These are phyloP conservation scores for Prorops nasuta DNA, from an alignment of 1,140 invertebrate species.

Conservation along the genomic window DNA sequence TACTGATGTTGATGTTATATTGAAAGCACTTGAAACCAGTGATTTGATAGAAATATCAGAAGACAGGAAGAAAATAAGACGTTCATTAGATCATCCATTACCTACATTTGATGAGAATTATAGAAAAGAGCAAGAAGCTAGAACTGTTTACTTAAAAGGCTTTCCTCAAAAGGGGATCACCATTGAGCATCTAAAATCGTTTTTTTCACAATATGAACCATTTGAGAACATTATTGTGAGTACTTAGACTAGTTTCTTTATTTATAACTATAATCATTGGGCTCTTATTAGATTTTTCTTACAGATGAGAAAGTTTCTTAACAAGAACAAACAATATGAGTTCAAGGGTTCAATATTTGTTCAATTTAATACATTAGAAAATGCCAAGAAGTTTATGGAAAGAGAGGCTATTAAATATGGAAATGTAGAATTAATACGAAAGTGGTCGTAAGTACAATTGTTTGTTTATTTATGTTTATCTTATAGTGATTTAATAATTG, in stretches of 20 bases:
- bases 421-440: constrained; percentile 68
- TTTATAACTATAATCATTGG: background rate
- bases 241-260: constrained; percentile 14
- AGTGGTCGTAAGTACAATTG: constrained; percentile 65
- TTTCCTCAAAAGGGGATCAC: constrained; percentile 69
- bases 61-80: constrained; percentile 77
- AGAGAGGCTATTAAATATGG: constrained; percentile 69
- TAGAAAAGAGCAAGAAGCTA: constrained; percentile 71
- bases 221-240: constrained; percentile 74
- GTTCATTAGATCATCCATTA: constrained; percentile 72
- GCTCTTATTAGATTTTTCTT: constrained; percentile 9
- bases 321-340: constrained; percentile 64
- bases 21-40: constrained; percentile 73
- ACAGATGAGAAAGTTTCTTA: constrained; percentile 69
- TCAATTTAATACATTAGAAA: constrained; percentile 75
- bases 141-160: constrained; percentile 87
- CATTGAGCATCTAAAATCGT: constrained; percentile 74
- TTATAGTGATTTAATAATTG: background rate
- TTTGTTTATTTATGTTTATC: background rate
- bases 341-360: constrained; percentile 92
- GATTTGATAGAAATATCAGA: constrained; percentile 81
- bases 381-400: constrained; percentile 67
- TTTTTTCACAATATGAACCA: constrained; percentile 69
- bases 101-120: constrained; percentile 84
- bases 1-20: constrained; percentile 69